phyloP scores from a whole-genome alignment of 2,113 vertebrate genomes.

The Cololabis saira region DNA sequence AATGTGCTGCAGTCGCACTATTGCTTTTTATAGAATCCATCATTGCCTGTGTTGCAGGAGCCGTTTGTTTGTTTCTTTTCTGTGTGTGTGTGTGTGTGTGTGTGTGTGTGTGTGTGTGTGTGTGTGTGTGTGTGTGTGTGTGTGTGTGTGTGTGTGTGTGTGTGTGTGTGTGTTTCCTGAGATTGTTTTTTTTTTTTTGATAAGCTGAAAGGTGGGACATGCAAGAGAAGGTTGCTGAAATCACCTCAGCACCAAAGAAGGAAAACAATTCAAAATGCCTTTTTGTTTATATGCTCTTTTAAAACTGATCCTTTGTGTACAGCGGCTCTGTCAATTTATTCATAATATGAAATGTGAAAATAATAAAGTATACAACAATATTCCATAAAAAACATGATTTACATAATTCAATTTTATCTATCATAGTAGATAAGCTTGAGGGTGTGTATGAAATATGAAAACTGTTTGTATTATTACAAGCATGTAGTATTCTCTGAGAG shows the following conservation, averaged over 20 bases:
- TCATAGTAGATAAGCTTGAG: neutral
- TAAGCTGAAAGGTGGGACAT: conserved; percentile 34
- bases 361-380: neutral
- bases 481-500: neutral
- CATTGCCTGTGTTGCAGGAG: conserved; percentile 38
- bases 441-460: conserved; percentile 3
- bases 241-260: conserved; percentile 13
- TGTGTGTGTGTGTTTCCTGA: neutral
- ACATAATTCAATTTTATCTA: neutral
- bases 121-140: neutral
- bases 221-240: conserved; percentile 36
- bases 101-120: conserved; percentile 21
- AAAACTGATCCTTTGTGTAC: neutral
- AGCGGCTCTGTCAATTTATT: conserved; percentile 1
- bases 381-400: neutral
- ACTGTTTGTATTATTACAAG: conserved; percentile 8
- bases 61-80: neutral
- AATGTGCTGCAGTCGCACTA: conserved; percentile 65
- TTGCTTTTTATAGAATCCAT: conserved; percentile 71
- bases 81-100: conserved; percentile 15
- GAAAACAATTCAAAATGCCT: conserved; percentile 15
- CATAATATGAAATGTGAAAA: neutral
- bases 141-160: too few relatives aligned
- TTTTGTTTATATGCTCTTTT: conserved; percentile 3
- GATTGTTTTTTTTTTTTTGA: conserved; percentile 46